Evolutionary conservation across 64 coral and sea anemone species (phyloP), one percentile per base, ranked within the genome.

Genomic region (Astreopora myriophthalma): DNA sequence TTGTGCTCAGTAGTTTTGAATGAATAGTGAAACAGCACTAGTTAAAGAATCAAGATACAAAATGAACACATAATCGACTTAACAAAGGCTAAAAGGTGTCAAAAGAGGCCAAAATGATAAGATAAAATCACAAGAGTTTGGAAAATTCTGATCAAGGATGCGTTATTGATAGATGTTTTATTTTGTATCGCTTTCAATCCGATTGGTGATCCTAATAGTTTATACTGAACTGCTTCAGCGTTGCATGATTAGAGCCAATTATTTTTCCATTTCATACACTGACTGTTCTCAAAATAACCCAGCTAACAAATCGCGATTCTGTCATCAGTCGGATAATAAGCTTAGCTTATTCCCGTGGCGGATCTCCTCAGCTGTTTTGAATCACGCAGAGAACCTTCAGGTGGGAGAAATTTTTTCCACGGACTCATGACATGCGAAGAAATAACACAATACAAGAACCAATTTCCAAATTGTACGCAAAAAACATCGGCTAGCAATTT

Each of bases 311-410:
- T 71, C 68, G 8, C 68, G 35, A 83, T 64, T 22, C 57, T 83
- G 10, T 83, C 76, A 80, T 57, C 76, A 51, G 27, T 25, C 46
- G 10, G 75, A 48, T 77, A 76, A 58, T 52, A 33, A 80, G 76
- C 46, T 58, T 7, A 80, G 49, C 11, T 33, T 80, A 58, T 32
- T 17, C 14, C 10, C 27, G 49, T 8, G 29, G n/a, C 1, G 10
- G 10, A 26, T 55, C 42, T 4, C 3, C 24, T 52, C 29, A 7
- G 22, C 72, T 75, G 72, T 64, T 64, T 2, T 20, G 20, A 64
- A 20, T 64, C 61, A 64, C 61, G 24, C 5, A 10, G 42, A 6
- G 22, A 20, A 5, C 23, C 23, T 24, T 26, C 52, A 44, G 16
- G 52, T 13, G 52, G 16, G 19, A 58, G 10, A 4, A 26, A 1